Percentiles rank a stretch among this genome's conserved stretches.
Conservation (phyloP, 2,113 vertebrate species). For the Rynchops niger region DNA sequence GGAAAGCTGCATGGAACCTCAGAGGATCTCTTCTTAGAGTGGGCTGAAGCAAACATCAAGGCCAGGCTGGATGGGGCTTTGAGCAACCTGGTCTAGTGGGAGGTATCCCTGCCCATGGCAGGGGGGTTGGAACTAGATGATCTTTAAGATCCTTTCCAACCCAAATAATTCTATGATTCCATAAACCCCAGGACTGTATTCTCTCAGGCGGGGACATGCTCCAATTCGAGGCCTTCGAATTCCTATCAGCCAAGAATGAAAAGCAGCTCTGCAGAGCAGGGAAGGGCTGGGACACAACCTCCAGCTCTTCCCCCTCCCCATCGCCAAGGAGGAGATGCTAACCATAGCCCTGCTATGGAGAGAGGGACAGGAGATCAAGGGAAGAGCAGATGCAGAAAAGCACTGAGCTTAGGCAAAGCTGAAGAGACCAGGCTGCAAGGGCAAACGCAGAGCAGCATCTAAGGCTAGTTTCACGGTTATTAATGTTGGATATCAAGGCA, state of each 20-base stretch:
- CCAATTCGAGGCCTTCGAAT: rapidly evolving
- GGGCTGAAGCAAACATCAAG: background rate
- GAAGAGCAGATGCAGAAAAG: background rate
- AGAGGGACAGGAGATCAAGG: background rate
- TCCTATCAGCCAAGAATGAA: background rate
- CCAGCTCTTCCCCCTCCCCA: background rate
- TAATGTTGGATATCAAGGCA: background rate
- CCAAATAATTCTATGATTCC: background rate
- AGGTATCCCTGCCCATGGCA: background rate
- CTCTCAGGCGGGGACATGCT: background rate
- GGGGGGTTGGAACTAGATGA: background rate
- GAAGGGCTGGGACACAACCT: background rate
- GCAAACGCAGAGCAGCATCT: background rate
- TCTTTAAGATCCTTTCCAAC: background rate
- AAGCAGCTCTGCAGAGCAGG: background rate
- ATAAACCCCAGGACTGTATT: background rate
- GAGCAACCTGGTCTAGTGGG: background rate
- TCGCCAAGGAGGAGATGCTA: background rate
- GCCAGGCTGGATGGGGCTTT: background rate
- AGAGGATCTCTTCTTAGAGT: background rate
- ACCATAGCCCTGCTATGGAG: background rate
- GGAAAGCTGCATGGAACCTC: background rate
- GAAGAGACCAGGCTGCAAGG: background rate
- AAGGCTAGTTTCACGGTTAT: background rate
- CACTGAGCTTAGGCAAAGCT: background rate